A percentile compares a stretch with the other conserved stretches of the same genome.
phyloP scores from a whole-genome alignment of 2,797 vertebrate genomes.

The Cercopithecus hamlyni region DNA sequence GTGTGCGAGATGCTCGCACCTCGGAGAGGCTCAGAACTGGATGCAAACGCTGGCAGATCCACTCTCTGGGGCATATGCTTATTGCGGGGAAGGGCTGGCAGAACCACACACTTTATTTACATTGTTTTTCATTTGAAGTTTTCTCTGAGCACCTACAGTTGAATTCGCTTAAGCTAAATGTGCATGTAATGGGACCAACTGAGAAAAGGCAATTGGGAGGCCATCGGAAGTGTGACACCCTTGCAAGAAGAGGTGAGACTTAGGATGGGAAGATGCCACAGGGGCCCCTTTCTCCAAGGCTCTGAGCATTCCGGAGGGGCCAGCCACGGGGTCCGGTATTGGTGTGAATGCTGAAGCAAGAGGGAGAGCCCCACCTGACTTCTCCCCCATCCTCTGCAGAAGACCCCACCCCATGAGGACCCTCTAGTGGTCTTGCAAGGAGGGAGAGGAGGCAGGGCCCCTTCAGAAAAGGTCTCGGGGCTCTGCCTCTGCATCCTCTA shows the following conservation, averaged over 20 bases:
- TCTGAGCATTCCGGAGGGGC: neutral
- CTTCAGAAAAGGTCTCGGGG: neutral
- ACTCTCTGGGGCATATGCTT: neutral
- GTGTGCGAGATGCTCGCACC: neutral
- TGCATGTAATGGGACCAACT: neutral
- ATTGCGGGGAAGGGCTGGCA: neutral
- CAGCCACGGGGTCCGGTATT: neutral
- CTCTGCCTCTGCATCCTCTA: neutral
- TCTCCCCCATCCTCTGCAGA: neutral
- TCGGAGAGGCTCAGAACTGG: neutral
- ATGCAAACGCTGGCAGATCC: neutral
- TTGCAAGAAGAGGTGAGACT: neutral
- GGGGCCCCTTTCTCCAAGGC: neutral
- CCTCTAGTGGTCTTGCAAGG: neutral
- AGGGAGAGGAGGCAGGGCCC: neutral
- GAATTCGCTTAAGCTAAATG: neutral
- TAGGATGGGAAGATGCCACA: accelerated
- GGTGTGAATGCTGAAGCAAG: neutral
- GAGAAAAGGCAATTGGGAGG: neutral
- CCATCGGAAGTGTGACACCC: neutral
- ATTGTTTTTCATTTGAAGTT: neutral
- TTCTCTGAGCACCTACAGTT: neutral
- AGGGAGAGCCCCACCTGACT: neutral
- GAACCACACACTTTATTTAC: neutral
- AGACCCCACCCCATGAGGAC: no score